These are phyloP conservation scores for Nasonia longicornis DNA, from an alignment of 1,140 invertebrate genomes.

Conservation along the genomic window DNA sequence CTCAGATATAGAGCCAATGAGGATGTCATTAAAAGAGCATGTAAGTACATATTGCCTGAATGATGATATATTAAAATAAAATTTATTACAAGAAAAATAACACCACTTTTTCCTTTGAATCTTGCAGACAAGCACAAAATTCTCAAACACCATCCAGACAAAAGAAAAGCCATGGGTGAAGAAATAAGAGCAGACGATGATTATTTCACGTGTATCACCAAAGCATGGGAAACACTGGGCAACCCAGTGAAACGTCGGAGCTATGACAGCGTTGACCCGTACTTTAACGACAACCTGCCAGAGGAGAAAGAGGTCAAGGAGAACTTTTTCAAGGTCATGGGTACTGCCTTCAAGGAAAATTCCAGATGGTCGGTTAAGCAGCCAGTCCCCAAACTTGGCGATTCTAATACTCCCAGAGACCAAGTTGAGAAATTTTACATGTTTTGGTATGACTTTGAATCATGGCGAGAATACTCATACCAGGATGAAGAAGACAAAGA, in stretches of 20 bases:
- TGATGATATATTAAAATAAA: not conserved
- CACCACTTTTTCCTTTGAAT: not conserved
- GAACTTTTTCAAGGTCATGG: constrained; percentile 87
- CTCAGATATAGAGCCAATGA: constrained; percentile 86
- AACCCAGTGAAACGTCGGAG: constrained; percentile 84
- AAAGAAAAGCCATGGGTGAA: constrained; percentile 89
- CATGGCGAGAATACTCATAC: constrained; percentile 99
- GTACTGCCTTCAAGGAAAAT: constrained; percentile 87
- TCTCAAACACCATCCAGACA: constrained; percentile 97
- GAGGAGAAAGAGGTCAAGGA: constrained; percentile 80
- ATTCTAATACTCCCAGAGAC: constrained; percentile 76
- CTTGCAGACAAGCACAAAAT: constrained; percentile 84
- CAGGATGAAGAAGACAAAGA: constrained; percentile 99
- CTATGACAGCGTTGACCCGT: constrained; percentile 96
- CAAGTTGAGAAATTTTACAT: constrained; percentile 89
- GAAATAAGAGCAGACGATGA: constrained; percentile 88
- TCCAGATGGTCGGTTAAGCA: constrained; percentile 91
- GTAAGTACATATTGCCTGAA: constrained; percentile 71
- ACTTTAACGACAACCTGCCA: constrained; percentile 92
- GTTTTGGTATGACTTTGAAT: constrained; percentile 98
- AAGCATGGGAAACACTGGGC: constrained; percentile 93
- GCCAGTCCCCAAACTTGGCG: constrained; percentile 88
- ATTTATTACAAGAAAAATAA: not conserved
- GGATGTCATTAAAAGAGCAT: constrained; percentile 93
- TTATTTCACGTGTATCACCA: constrained; percentile 99